Evolutionary conservation across 2,888 invertebrate species (phyloP).

Genomic region (Nephrotoma guestfalica): DNA sequence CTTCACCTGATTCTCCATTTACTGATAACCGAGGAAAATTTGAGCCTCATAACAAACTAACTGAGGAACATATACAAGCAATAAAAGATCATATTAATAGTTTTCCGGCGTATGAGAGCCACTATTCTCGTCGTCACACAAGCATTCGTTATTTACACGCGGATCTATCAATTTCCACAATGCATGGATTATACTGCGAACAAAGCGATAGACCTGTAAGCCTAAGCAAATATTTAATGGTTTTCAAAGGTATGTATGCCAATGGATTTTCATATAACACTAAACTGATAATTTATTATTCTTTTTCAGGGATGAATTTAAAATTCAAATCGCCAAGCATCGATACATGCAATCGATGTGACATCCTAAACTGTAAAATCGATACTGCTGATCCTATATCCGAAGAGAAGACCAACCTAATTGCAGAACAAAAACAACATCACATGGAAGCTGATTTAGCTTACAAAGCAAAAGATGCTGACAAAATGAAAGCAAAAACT

Average conservation of each 20-base stretch:
- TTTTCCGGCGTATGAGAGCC: background rate
- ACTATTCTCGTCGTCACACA: background rate
- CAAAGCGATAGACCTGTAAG: background rate
- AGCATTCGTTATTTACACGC: background rate
- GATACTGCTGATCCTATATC: constrained; percentile 6
- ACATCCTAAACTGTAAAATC: constrained; percentile 11
- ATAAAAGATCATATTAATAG: background rate
- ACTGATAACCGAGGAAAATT: background rate
- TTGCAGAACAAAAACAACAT: constrained; percentile 8
- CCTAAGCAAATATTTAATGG: background rate
- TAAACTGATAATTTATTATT: background rate
- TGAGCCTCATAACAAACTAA: background rate
- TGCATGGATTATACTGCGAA: background rate
- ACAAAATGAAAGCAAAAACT: constrained; percentile 9
- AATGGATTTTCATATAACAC: background rate
- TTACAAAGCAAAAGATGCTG: constrained; percentile 11
- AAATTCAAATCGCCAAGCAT: constrained; percentile 12
- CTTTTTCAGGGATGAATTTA: constrained; percentile 8
- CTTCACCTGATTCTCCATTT: background rate
- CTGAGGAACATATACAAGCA: background rate
- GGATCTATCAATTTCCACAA: background rate
- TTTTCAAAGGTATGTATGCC: background rate
- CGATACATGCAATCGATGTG: constrained; percentile 6
- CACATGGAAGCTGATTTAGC: constrained; percentile 11
- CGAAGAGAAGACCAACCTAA: background rate